Conservation (phyloP, 2,113 vertebrate genomes). For the Melanotaenia duboulayi region DNA sequence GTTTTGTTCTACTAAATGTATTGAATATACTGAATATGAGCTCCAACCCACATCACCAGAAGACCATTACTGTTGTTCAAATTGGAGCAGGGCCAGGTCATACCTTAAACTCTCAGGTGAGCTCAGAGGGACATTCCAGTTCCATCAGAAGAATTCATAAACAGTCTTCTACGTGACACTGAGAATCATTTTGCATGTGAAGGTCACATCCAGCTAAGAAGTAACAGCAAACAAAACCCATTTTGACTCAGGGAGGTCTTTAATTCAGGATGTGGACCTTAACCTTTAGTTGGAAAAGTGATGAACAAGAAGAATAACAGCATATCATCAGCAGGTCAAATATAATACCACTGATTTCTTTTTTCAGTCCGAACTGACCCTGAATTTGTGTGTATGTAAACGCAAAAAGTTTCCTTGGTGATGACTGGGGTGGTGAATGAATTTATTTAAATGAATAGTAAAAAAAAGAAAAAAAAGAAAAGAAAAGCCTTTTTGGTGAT, state of each 20-base stretch:
- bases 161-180: conserved; percentile 4
- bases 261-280: conserved; percentile 2
- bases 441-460: conserved; percentile 20
- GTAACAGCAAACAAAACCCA: background rate
- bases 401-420: background rate
- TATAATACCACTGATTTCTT: background rate
- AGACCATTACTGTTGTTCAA: background rate
- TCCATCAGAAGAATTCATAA: background rate
- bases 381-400: background rate
- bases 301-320: background rate
- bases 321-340: background rate
- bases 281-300: conserved; percentile 5
- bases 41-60: background rate
- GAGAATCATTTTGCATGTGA: background rate
- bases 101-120: background rate
- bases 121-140: background rate
- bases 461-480: conserved; percentile 1
- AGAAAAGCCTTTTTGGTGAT: conserved; percentile 9
- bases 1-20: no score
- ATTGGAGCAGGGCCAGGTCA: background rate
- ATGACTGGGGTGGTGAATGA: conserved; percentile 15
- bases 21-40: background rate
- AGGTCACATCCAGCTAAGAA: background rate
- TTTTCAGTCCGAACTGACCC: background rate
- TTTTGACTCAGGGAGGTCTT: background rate